Conservation (phyloP, 2,113 vertebrate species). For the Microcebus griseorufus region DNA sequence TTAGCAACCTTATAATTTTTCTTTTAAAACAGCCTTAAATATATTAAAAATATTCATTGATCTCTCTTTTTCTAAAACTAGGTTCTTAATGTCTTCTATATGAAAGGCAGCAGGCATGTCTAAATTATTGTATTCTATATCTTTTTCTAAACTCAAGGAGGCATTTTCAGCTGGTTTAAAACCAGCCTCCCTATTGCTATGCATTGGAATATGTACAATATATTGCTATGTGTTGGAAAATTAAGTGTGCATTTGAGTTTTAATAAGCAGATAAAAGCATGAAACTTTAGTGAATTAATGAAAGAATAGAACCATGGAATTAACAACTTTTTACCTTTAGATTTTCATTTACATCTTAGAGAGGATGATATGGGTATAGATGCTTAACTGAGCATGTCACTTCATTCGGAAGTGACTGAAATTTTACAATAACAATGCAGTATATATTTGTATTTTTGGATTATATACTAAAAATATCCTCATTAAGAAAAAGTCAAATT, state of each 20-base stretch:
- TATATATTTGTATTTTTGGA: background rate
- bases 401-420: background rate
- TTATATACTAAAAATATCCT: background rate
- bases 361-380: background rate
- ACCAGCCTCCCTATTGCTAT: background rate
- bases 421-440: background rate
- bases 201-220: background rate
- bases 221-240: background rate
- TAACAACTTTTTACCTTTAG: background rate
- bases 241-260: background rate
- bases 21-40: background rate
- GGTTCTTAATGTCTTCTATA: background rate
- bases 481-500: background rate
- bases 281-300: background rate
- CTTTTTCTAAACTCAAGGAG: background rate
- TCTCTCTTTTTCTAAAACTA: background rate
- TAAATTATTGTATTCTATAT: background rate
- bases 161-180: background rate
- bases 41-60: background rate
- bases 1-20: background rate
- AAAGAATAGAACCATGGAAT: background rate
- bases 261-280: background rate
- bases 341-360: background rate
- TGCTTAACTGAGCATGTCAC: background rate
- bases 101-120: background rate